These are phyloP conservation scores for Leptocoma aspasia DNA, from an alignment of 2,113 vertebrate genomes.

Conservation along the genomic window DNA sequence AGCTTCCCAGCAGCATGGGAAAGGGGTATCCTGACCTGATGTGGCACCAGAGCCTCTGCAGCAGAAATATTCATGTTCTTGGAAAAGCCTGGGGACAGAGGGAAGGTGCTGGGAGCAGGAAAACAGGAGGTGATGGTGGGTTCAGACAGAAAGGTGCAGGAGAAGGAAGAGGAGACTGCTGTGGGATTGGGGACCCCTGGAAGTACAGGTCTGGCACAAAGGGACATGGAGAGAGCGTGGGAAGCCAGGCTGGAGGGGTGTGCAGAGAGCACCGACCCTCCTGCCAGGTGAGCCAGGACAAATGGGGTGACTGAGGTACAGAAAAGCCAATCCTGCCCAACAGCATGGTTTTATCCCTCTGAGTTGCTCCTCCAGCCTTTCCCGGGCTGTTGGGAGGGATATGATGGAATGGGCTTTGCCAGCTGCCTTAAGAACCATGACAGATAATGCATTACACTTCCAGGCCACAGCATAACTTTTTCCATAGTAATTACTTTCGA, in stretches of 20 bases:
- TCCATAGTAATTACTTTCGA: conserved; percentile 58
- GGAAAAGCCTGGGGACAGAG: neutral
- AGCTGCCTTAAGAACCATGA: neutral
- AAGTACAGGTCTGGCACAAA: neutral
- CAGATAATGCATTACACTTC: neutral
- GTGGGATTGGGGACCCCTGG: neutral
- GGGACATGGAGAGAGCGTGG: fast-evolving
- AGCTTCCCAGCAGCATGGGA: fast-evolving
- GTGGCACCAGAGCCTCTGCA: neutral
- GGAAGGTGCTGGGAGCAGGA: neutral
- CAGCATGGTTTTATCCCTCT: fast-evolving
- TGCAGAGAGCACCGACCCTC: neutral
- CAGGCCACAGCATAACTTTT: neutral
- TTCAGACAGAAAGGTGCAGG: neutral
- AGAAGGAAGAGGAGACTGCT: neutral
- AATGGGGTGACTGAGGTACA: fast-evolving
- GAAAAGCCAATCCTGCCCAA: no score
- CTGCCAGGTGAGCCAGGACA: neutral
- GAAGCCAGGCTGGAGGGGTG: neutral
- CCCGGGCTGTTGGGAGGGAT: fast-evolving
- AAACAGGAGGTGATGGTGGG: fast-evolving
- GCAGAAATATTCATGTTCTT: neutral
- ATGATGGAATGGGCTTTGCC: neutral
- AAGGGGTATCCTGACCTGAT: neutral
- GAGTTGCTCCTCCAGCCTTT: neutral